Evolutionary conservation across 92 coral and sea anemone species (phyloP), one percentile per base, ranked within the genome.

Genomic region (Porites divaricata): DNA sequence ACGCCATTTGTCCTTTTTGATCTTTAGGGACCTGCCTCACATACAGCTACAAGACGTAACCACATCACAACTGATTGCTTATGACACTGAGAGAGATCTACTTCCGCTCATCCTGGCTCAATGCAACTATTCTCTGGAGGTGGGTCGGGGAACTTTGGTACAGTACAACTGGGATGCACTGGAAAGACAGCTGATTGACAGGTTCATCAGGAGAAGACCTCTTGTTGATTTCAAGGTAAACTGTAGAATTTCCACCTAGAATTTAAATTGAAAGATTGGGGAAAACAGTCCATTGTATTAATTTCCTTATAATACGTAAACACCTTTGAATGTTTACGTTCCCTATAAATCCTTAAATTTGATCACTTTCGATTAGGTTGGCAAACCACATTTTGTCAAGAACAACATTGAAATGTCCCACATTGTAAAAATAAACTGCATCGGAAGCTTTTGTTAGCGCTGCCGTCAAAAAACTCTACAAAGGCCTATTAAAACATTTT

Each of bases 61-160:
- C 6, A 49, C 56, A 20, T 84, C 91, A 51, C 95, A 92, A 28
- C 79, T 92, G 70, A 76, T 92, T 50, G 90, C 91, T 4, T 92
- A 92, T 69, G 90, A 92, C 51, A 56, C 85, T 66, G 93, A 92
- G 2, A 72, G 80, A 14, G 95, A 92, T 81, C 81, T 92, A 20
- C 82, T 92, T 52, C 95, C 91, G 49, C 65, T 92, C 48, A 77
- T 89, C 17, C 93, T 82, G 17, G 95, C 93, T 9, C 91, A 92
- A 48, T 86, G 95, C 22, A 69, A 86, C 71, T 92, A 92, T 76
- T 92, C 93, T 8, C 86, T 92, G 51, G 84, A 86, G 61, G 90
- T 89, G 72, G 95, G 95, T 9, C 75, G 66, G 20, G 88, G 66
- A 20, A 84, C 88, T 2, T 7, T 62, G 50, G 57, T 84, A 9